Evolutionary conservation across 1,140 invertebrate genomes (phyloP).

Genomic region (Mycetomoellerius zeteki): DNA sequence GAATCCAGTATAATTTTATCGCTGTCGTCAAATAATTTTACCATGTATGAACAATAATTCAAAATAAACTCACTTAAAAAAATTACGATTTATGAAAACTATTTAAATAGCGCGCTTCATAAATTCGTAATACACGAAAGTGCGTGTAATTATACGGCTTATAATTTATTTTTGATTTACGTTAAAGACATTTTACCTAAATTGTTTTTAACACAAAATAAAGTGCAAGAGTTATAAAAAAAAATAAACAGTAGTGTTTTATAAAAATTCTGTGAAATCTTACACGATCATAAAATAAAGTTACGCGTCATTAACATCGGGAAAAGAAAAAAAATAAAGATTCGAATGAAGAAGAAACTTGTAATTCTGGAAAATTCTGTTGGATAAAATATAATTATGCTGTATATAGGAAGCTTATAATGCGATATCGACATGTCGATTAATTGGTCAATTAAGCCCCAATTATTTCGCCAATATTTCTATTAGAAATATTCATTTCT

Average conservation of each 20-base stretch:
- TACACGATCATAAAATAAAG: not conserved
- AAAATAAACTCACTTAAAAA: not conserved
- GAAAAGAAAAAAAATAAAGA: not conserved
- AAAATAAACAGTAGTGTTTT: not conserved
- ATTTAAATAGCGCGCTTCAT: not conserved
- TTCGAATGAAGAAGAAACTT: not conserved
- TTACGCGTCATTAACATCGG: not conserved
- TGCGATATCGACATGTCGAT: not conserved
- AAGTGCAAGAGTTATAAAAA: not conserved
- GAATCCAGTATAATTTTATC: not conserved
- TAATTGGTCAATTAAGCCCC: not conserved
- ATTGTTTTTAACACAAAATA: not conserved
- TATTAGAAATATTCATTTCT: not conserved
- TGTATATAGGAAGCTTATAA: not conserved
- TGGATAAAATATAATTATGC: not conserved
- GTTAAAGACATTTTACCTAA: not conserved
- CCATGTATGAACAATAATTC: not conserved
- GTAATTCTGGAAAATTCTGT: not conserved
- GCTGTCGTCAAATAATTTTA: not conserved
- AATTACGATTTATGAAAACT: not conserved
- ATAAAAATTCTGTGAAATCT: slow-evolving; percentile 16
- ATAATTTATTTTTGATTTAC: not conserved
- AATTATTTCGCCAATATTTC: not conserved
- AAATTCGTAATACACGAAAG: not conserved
- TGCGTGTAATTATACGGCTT: not conserved